Base-by-base conservation (phyloP, 2,797 vertebrate species). In the Rhodeus uyekii region DNA sequence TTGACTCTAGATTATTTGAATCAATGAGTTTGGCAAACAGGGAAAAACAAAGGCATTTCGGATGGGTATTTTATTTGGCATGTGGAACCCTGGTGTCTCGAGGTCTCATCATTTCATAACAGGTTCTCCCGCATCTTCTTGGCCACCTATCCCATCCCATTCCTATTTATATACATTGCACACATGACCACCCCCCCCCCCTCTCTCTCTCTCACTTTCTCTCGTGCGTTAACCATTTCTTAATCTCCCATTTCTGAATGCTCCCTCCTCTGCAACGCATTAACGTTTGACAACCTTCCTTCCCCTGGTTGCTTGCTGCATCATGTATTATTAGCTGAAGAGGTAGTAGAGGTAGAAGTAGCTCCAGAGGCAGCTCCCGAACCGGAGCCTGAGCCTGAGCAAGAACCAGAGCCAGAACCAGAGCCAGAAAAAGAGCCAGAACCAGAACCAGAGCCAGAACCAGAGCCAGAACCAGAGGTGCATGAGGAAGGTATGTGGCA, bases 401-500 rank as follows among this genome's bases (percentile, higher is more conserved):
- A 91, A 88, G 92, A 93, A 86, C 89, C 85, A 83, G 92, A 93
- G 65, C 86, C 86, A 88, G 92, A 91, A 60, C 84, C 82, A 72
- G 84, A 88, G 46, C 81, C 81, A 48, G 86, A 91, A 61, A 88
- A 89, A 83, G 92, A 90, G 24, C 85, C 86, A 84, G 86, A 72
- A 50, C 9, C 8, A 86, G 90, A 83, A 4, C 86, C 87, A 1
- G n/a, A 27, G 19, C 63, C 8, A 58, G 68, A 63, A 10, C 60
- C 6, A 5, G 18, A 78, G 3, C 71, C 83, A 68, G 86, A 85
- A 64, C 83, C 85, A 55, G 60, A 85, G 73, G 78, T 87, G 81
- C 72, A 86, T 76, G 87, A 89, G 81, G 95, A 96, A 97, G 96
- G 96, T 97, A 96, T 90, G 96, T 96, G 92, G 89, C 89, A 90